phyloP scores from a whole-genome alignment of 2,113 vertebrate genomes.

The Percopsis transmontana region DNA sequence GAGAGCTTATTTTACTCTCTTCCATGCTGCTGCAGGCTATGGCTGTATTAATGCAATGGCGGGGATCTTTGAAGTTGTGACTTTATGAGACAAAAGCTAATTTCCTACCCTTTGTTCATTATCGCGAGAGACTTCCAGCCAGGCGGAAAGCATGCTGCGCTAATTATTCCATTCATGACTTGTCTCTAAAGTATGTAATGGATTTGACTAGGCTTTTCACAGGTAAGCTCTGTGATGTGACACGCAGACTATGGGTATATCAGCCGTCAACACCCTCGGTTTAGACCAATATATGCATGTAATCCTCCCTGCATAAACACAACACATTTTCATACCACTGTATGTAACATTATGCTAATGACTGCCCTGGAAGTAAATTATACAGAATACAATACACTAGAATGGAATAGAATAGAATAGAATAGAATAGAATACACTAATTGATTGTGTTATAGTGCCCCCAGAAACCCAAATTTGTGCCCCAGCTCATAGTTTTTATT shows the following conservation, averaged over 20 bases:
- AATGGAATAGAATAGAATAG: neutral
- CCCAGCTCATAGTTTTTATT: no score
- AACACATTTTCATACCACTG: constrained; percentile 10
- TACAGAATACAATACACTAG: neutral
- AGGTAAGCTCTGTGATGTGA: constrained; percentile 80
- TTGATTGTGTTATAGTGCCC: neutral
- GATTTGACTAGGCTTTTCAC: constrained; percentile 87
- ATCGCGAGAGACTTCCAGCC: constrained; percentile 96
- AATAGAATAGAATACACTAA: neutral
- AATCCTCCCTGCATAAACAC: constrained; percentile 11
- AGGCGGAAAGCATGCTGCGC: constrained; percentile 94
- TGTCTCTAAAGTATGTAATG: constrained; percentile 90
- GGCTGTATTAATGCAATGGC: constrained; percentile 96
- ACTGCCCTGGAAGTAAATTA: neutral
- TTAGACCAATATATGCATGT: constrained; percentile 20
- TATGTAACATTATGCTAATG: neutral
- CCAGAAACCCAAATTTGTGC: no score
- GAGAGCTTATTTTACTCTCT: constrained; percentile 90
- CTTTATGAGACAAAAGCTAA: constrained; percentile 98
- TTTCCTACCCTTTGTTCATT: constrained; percentile 96
- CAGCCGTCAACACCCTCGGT: constrained; percentile 44
- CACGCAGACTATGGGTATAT: constrained; percentile 17
- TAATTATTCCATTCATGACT: constrained; percentile 98
- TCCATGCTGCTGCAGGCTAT: constrained; percentile 85
- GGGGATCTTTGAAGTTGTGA: constrained; percentile 98